Evolutionary conservation across 2,888 invertebrate species (phyloP).

Genomic region (Amphipyra berbera): DNA sequence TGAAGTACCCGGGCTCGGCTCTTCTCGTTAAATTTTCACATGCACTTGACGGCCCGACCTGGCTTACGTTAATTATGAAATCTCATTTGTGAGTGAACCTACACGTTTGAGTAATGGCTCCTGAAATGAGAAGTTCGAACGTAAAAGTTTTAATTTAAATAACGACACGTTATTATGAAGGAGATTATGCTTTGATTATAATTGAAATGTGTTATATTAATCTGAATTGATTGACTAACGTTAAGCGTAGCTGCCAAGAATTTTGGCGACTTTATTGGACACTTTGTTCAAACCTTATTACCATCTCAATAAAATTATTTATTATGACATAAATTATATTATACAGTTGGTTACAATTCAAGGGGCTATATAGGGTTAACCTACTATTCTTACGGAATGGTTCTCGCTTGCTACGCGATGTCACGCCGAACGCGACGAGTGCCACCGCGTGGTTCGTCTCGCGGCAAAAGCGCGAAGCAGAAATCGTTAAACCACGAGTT

Average conservation of each 20-base stretch:
- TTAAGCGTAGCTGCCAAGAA: constrained; percentile 6
- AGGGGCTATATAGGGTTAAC: too few relatives aligned
- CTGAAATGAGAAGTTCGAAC: constrained; percentile 81
- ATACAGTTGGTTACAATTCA: too few relatives aligned
- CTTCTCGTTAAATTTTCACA: constrained; percentile 89
- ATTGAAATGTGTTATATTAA: constrained; percentile 44
- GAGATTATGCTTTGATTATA: constrained; percentile 53
- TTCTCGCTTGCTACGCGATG: neutral
- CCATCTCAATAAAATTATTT: constrained; percentile 12
- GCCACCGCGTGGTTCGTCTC: constrained; percentile 2
- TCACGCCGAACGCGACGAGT: neutral
- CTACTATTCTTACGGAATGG: neutral
- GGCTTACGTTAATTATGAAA: constrained; percentile 89
- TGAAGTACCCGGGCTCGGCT: constrained; percentile 68
- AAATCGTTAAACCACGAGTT: constrained; percentile 13
- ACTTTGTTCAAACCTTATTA: constrained; percentile 12
- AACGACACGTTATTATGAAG: constrained; percentile 54
- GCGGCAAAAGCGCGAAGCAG: neutral
- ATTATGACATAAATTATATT: neutral
- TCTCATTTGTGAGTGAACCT: constrained; percentile 86
- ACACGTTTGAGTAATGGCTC: constrained; percentile 85
- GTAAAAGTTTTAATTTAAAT: constrained; percentile 80
- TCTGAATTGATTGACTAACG: constrained; percentile 26
- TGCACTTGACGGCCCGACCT: constrained; percentile 87
- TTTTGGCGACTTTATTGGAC: constrained; percentile 4